phyloP scores from a whole-genome alignment of 2,888 invertebrate species.

The Drosophila parthenogenetica region DNA sequence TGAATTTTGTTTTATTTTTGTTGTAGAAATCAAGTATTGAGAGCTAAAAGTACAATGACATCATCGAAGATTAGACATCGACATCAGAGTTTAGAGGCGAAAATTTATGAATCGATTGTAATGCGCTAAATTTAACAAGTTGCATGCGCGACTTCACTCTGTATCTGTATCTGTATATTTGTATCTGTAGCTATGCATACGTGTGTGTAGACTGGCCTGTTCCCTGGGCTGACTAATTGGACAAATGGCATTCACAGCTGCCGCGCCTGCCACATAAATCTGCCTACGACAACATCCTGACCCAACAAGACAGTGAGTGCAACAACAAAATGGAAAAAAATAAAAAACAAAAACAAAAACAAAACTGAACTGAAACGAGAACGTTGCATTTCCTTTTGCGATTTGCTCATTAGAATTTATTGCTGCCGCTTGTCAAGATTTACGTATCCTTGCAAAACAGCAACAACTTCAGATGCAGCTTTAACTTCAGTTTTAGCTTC shows the following conservation, averaged over 20 bases:
- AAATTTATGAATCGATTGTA: constrained; percentile 75
- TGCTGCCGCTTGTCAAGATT: constrained; percentile 80
- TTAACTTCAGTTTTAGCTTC: constrained; percentile 15
- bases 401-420: constrained; percentile 82
- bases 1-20: constrained; percentile 11
- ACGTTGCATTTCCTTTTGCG: constrained; percentile 75
- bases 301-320: constrained; percentile 24
- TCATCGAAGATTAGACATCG: constrained; percentile 62
- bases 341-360: constrained; percentile 5
- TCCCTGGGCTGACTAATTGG: constrained; percentile 69
- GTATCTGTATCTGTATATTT: neutral
- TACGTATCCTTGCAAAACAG: constrained; percentile 79
- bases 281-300: constrained; percentile 72
- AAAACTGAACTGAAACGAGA: constrained; percentile 38
- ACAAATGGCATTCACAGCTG: constrained; percentile 79
- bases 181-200: neutral
- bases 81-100: constrained; percentile 47
- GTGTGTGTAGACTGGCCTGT: constrained; percentile 7
- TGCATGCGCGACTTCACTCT: constrained; percentile 39
- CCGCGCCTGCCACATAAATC: constrained; percentile 66
- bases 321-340: neutral
- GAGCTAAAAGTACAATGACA: constrained; percentile 55
- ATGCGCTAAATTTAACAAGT: constrained; percentile 78
- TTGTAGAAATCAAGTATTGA: constrained; percentile 16
- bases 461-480: constrained; percentile 37